phyloP scores from a whole-genome alignment of 1,140 invertebrate genomes.

The Hormaphis cornu region DNA sequence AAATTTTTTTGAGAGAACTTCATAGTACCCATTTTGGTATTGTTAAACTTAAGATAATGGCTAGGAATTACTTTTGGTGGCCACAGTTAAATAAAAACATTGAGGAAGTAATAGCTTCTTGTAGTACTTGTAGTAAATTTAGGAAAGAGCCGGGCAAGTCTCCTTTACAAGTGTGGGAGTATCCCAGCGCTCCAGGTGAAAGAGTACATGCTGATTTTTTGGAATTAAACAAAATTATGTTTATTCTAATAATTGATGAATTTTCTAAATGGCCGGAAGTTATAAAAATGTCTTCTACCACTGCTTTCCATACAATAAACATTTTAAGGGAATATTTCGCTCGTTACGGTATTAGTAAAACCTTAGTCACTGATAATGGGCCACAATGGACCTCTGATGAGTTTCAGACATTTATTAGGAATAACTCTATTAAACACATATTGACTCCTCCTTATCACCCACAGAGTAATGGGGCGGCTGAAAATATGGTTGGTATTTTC shows the following conservation, averaged over 20 bases:
- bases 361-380: constrained; percentile 39
- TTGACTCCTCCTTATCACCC: constrained; percentile 34
- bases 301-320: constrained; percentile 15
- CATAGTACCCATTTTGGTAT: constrained; percentile 45
- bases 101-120: constrained; percentile 31
- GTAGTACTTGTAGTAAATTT: constrained; percentile 15
- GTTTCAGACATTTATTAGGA: constrained; percentile 37
- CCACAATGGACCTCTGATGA: constrained; percentile 38
- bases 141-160: neutral
- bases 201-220: constrained; percentile 43
- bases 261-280: constrained; percentile 45
- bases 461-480: constrained; percentile 39
- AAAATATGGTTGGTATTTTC: constrained; percentile 28
- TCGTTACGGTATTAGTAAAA: constrained; percentile 34
- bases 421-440: constrained; percentile 37
- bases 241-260: constrained; percentile 44
- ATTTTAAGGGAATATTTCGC: constrained; percentile 37
- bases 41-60: constrained; percentile 46
- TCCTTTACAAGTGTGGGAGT: constrained; percentile 17
- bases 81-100: constrained; percentile 45
- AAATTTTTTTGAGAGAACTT: constrained; percentile 39
- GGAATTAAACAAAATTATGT: constrained; percentile 41
- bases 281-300: constrained; percentile 9
- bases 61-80: constrained; percentile 45
- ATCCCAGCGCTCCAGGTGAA: constrained; percentile 26